These are phyloP conservation scores for Gallinago stenura DNA, from an alignment of 2,797 vertebrate genomes.

Conservation along the genomic window DNA sequence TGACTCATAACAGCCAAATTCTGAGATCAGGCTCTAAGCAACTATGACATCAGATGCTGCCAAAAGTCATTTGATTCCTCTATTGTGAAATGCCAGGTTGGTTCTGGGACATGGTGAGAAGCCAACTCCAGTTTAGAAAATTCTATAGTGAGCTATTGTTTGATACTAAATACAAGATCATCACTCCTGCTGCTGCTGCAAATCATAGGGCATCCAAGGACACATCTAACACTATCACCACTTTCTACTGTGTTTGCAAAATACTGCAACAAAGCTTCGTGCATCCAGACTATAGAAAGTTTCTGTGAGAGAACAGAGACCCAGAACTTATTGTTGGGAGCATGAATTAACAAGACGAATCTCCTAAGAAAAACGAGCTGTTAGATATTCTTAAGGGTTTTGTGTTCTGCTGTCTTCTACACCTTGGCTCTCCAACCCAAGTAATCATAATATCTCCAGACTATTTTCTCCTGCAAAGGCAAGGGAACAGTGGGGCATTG, in stretches of 20 bases:
- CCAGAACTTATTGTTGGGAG: not conserved
- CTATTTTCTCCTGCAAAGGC: not conserved
- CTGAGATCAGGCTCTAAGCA: slow-evolving; percentile 55
- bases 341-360: not conserved
- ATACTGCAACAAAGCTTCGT: not conserved
- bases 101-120: slow-evolving; percentile 40
- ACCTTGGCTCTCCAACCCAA: not conserved
- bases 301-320: not conserved
- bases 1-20: slow-evolving; percentile 25
- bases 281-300: not conserved
- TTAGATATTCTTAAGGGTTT: not conserved
- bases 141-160: slow-evolving; percentile 43
- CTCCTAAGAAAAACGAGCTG: not conserved
- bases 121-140: slow-evolving; percentile 29
- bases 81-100: slow-evolving; percentile 67
- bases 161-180: slow-evolving; percentile 27
- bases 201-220: slow-evolving; percentile 42
- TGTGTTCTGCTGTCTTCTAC: not conserved
- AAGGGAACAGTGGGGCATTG: not conserved
- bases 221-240: not conserved
- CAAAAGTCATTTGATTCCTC: slow-evolving; percentile 62
- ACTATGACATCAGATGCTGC: slow-evolving; percentile 39
- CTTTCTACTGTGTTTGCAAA: slow-evolving; percentile 42
- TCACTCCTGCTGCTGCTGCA: slow-evolving; percentile 11
- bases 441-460: not conserved